Evolutionary conservation across 2,888 invertebrate genomes (phyloP), one percentile per base, ranked within the genome.

Genomic region (Napeogenes sylphis): DNA sequence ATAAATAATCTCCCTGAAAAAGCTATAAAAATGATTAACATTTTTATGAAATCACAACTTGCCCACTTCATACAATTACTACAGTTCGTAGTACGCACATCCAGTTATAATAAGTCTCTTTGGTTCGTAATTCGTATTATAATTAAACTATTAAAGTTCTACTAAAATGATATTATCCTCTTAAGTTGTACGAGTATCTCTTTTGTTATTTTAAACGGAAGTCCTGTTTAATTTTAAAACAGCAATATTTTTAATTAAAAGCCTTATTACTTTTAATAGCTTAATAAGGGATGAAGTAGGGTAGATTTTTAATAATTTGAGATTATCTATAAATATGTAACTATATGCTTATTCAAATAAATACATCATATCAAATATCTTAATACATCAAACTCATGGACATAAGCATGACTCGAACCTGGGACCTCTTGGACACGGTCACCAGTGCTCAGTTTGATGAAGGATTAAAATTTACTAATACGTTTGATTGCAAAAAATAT

Each of bases 1-100:
- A 81, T 82, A 86, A 83, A 82, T 78, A 81, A 83, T 76, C 73
- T 76, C 74, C 57, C 57, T 59, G 55, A 58, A 64, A 70, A 59
- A 64, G 68, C 67, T 62, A 70, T 68, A 68, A 70, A 71, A 71
- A 66, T 70, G 59, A 72, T 73, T 72, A 72, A 72, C 70, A 69
- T 73, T 72, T 72, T 72, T 70, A 69, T 71, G 69, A 71, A 69
- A 66, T 60, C 65, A 46, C 47, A 38, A 64, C 62, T 56, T 38
- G 13, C 35, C 3, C 35, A 38, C 45, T n/a, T 51, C n/a, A 59
- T 55, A 61, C 12, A 58, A 55, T 45, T 46, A 62, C 30, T 51
- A 8, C 30, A 30, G 47, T 51, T 51, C 51, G 30, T 42, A 42
- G 51, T 51, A 10, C 51, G 21, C 51, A 51, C 30, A 51, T 51